Base-by-base conservation (phyloP, 2,888 invertebrate genomes). In the Caenorhabditis sp. region DNA sequence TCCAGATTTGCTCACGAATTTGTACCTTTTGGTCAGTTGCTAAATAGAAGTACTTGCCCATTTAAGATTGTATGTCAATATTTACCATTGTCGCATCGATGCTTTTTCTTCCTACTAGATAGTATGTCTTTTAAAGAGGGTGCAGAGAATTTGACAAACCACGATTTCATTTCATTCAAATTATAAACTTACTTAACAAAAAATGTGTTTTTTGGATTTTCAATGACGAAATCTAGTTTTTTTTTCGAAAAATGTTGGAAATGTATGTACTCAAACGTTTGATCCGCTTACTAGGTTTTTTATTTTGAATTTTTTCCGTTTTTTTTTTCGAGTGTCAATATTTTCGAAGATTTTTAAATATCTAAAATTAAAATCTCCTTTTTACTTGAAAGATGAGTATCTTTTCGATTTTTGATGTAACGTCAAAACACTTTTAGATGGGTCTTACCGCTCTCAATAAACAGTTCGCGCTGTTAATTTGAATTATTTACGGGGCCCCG, bases 161-260 rank as follows among this genome's bases (percentile, higher is more conserved):
- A 43, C 43, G 43, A 43, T 43, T 43, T 43, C 43, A 43, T 17
- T 43, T 43, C 43, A 43, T 10, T 43, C 17, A 10, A 43, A 17
- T 43, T 17, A 43, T 17, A 43, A 43, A 43, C 17, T 14, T 17
- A 17, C 17, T 20, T n/a, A n/a, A 58, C 20, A 36, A 58, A n/a
- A 59, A 14, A 12, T 49, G 23, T 20, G 7, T 36, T 38, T 31
- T 53, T 68, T 26, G 54, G 59, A n/a, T 31, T 31, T 31, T 31
- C 31, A 31, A 31, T n/a, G n/a, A n/a, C n/a, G n/a, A n/a, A n/a
- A n/a, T 50, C 62, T 31, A 56, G 68, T 60, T 63, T 54, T 69
- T 50, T 61, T 38, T 61, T 54, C 52, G 64, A 57, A 69, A 31
- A 57, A 63, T 53, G 50, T 67, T 43, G 5, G 43, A 43, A 43